Evolutionary conservation across 2,113 vertebrate genomes (phyloP).

Genomic region (Halcyon malimbica): DNA sequence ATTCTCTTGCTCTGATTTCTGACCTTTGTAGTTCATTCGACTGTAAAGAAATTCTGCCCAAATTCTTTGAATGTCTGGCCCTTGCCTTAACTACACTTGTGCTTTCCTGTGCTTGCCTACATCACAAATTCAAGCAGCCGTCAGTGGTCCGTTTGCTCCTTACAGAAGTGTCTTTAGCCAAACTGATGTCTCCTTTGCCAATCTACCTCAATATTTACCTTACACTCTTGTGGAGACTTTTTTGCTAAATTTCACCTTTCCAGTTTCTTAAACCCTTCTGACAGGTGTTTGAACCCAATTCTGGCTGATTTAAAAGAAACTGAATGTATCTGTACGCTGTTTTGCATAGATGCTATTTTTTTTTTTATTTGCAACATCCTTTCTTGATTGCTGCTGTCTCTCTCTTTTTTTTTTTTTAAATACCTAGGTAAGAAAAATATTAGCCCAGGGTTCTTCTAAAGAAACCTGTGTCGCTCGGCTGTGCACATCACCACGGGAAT

Average conservation of each 20-base stretch:
- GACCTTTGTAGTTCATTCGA: background rate
- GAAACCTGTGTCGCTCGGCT: background rate
- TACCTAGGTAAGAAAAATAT: background rate
- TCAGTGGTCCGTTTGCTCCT: background rate
- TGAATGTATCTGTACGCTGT: background rate
- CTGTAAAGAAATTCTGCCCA: background rate
- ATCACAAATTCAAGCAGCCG: background rate
- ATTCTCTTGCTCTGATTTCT: background rate
- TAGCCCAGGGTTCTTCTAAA: background rate
- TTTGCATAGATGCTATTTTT: background rate
- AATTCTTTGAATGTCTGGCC: background rate
- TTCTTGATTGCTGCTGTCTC: background rate
- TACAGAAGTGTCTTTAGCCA: background rate
- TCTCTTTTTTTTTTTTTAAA: background rate
- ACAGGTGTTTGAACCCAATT: background rate
- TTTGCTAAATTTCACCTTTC: background rate
- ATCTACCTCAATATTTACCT: background rate
- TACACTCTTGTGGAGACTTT: background rate
- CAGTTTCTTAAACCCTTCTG: background rate
- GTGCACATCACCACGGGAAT: background rate
- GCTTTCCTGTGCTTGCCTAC: background rate
- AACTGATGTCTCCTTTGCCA: background rate
- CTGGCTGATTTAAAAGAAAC: background rate
- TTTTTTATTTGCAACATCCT: background rate
- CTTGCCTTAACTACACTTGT: background rate